Conservation (phyloP, 2,888 invertebrate species). For the Chelonus formosanus region DNA sequence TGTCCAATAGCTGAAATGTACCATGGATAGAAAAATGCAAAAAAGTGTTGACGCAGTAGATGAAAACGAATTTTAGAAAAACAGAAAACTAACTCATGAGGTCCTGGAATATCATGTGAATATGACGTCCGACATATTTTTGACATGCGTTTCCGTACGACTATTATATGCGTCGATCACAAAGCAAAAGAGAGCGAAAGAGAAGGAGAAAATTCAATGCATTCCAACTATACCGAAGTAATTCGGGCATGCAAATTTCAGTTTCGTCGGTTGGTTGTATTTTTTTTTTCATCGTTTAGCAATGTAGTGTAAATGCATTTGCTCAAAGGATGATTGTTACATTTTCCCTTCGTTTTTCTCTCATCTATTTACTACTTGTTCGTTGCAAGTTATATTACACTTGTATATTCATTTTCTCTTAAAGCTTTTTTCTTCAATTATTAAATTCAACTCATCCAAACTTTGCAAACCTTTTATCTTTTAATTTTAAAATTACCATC, state of each 20-base stretch:
- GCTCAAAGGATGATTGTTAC: constrained; percentile 48
- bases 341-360: constrained; percentile 24
- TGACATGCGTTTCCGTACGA: constrained; percentile 4
- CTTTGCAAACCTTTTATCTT: too few species aligned
- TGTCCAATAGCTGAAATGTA: too few species aligned
- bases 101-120: background rate
- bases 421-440: background rate
- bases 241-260: constrained; percentile 45
- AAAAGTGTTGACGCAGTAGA: background rate
- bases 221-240: constrained; percentile 25
- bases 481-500: too few species aligned
- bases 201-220: constrained; percentile 14
- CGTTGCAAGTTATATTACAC: background rate
- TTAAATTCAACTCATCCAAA: too few species aligned
- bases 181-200: background rate
- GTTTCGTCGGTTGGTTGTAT: constrained; percentile 33
- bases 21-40: background rate
- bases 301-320: constrained; percentile 39
- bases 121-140: constrained; percentile 17
- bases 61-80: background rate
- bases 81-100: constrained; percentile 4
- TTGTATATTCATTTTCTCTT: background rate
- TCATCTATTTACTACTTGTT: constrained; percentile 13
- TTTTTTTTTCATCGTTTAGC: constrained; percentile 18
- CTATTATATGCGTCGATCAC: constrained; percentile 16